Evolutionary conservation across 1,140 invertebrate species (phyloP).

Genomic region (fruit fly (Drosophila melanogaster)): Release_6_plus_ISO1_MT NT_037436.4:13534001-13534500

Average conservation of each 20-base stretch:
- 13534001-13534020: slow-evolving; percentile 67
- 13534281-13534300: slow-evolving; percentile 43
- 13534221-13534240: slow-evolving; percentile 80
- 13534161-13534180: slow-evolving; percentile 60
- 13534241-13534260: slow-evolving; percentile 71
- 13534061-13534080: slow-evolving; percentile 62
- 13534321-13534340: slow-evolving; percentile 62
- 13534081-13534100: slow-evolving; percentile 41
- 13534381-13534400: slow-evolving; percentile 33
- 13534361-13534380: slow-evolving; percentile 59
- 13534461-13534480: slow-evolving; percentile 7
- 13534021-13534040: slow-evolving; percentile 74
- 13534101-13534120: slow-evolving; percentile 23
- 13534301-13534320: slow-evolving; percentile 71
- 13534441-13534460: slow-evolving; percentile 63
- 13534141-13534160: slow-evolving; percentile 78
- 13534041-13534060: slow-evolving; percentile 63
- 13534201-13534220: slow-evolving; percentile 66
- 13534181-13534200: slow-evolving; percentile 52
- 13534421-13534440: slow-evolving; percentile 19
- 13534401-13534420: slow-evolving; percentile 26
- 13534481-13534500: slow-evolving; percentile 20
- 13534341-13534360: slow-evolving; percentile 74
- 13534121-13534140: slow-evolving; percentile 47
- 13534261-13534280: slow-evolving; percentile 46